Percentiles rank a stretch among this genome's conserved stretches.
Conservation (phyloP, 2,113 vertebrate genomes). For the Chroicocephalus ridibundus region DNA sequence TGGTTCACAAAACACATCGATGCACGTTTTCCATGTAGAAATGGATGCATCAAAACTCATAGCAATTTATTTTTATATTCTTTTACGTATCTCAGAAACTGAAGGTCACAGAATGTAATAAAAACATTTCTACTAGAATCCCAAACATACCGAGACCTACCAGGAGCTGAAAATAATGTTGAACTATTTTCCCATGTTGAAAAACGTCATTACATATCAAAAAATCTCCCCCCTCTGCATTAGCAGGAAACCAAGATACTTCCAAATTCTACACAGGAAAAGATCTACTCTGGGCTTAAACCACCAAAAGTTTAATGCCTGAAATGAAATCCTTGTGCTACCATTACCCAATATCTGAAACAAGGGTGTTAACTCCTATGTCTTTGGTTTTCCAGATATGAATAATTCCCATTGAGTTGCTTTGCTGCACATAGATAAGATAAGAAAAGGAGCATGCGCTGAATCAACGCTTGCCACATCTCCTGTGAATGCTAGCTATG, state of each 20-base stretch:
- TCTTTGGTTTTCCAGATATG: background rate
- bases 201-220: background rate
- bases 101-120: background rate
- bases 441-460: background rate
- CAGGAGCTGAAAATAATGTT: background rate
- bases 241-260: background rate
- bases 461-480: background rate
- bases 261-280: background rate
- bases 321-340: background rate
- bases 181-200: background rate
- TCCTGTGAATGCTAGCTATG: accelerated
- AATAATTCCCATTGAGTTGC: background rate
- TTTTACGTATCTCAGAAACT: background rate
- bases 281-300: background rate
- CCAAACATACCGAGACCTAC: background rate
- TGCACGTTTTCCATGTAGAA: background rate
- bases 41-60: background rate
- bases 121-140: background rate
- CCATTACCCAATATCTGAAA: background rate
- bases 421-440: background rate
- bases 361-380: background rate
- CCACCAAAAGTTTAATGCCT: background rate
- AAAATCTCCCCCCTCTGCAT: background rate
- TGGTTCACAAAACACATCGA: background rate
- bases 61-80: background rate